Evolutionary conservation across 1,140 invertebrate species (phyloP), one percentile per base, ranked within the genome.

Genomic region (Coptotermes formosanus): DNA sequence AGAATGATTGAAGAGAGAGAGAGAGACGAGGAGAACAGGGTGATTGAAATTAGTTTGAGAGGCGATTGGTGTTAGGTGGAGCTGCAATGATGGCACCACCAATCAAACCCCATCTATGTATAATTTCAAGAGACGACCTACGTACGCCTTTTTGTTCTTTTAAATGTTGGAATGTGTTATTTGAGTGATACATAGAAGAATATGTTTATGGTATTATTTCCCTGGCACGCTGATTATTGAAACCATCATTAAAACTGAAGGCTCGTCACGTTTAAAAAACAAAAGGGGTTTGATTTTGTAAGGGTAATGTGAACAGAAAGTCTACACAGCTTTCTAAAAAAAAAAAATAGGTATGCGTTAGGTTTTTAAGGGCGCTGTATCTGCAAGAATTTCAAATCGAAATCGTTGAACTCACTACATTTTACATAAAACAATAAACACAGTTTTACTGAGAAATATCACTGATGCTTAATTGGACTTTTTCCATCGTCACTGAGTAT

Each of bases 1-100:
- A 75, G 64, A 75, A 75, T 75, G 64, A 75, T 75, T 75, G 64
- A 75, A 75, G 64, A 75, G 64, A 75, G 64, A 75, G 64, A 75
- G 64, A 75, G 25, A 75, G 64, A 30, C 64, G n/a, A 16, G n/a
- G 64, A 75, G 64, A 75, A 16, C 64, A n/a, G n/a, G 25, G n/a
- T 75, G 64, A 75, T 75, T 75, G 64, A 75, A 75, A 75, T 75
- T 75, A 75, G 64, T 75, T 75, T 75, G 64, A 30, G 64, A 75
- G 64, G 64, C n/a, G 64, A 30, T 25, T 25, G 25, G 64, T 19
- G 52, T 55, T 55, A 55, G 64, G 64, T 8, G 64, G 64, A 75
- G 64, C 64, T 30, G 30, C 64, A 75, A 30, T 75, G 30, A n/a
- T 75, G 64, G 64, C 64, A 75, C 64, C n/a, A 75, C 64, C 64